Evolutionary conservation across 2,797 vertebrate genomes (phyloP).

Genomic region (Erethizon dorsatum): DNA sequence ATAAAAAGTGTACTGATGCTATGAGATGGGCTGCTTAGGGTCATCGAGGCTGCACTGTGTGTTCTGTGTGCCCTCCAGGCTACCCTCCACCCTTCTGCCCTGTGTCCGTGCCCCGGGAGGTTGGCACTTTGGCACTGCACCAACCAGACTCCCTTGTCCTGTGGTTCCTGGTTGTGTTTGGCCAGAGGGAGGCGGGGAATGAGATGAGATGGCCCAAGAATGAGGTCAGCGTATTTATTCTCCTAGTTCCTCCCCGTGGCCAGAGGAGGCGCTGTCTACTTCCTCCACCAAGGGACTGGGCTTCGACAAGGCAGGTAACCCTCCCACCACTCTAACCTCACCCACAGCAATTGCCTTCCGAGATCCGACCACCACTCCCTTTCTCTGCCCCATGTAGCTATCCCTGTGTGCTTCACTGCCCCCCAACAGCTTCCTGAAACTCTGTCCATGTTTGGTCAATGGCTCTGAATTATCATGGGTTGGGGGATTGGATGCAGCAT

Average conservation of each 20-base stretch:
- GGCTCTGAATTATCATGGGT: neutral
- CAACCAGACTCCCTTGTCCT: neutral
- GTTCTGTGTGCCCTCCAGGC: neutral
- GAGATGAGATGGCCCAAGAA: neutral
- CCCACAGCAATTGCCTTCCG: neutral
- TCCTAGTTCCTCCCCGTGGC: neutral
- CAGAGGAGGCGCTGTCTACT: neutral
- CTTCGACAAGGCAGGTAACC: neutral
- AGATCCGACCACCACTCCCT: neutral
- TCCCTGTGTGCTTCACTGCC: neutral
- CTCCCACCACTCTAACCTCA: neutral
- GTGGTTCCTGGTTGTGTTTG: neutral
- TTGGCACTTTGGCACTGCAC: neutral
- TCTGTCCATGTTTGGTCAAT: neutral
- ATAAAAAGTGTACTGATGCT: neutral
- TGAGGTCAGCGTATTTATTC: neutral
- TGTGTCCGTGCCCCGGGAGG: too few relatives aligned
- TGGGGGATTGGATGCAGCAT: neutral
- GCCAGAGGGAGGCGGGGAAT: neutral
- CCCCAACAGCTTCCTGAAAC: neutral
- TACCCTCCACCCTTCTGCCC: neutral
- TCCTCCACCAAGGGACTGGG: neutral
- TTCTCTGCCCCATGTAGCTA: neutral
- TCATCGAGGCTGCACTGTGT: neutral
- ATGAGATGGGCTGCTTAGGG: neutral